Conservation (phyloP, 2,888 invertebrate species). For the Noctua pronuba region DNA sequence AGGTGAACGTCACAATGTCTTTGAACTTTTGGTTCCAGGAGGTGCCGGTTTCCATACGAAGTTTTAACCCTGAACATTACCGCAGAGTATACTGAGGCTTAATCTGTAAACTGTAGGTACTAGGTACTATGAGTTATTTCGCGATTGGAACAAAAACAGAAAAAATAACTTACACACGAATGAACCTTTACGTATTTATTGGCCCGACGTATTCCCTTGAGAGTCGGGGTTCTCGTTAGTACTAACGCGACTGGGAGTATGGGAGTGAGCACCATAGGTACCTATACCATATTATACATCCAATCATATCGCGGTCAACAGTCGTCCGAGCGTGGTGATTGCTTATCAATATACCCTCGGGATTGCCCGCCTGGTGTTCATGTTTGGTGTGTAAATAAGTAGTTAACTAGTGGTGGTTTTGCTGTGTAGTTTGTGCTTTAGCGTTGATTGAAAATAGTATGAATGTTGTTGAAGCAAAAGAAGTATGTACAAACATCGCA, state of each 20-base stretch:
- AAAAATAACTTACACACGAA: not conserved
- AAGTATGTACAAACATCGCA: not conserved
- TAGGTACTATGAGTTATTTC: not conserved
- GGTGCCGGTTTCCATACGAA: not conserved
- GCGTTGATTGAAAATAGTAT: not conserved
- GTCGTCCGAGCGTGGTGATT: constrained; percentile 26
- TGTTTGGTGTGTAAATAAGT: not conserved
- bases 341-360: constrained; percentile 15
- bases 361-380: constrained; percentile 1
- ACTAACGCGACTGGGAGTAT: constrained; percentile 15
- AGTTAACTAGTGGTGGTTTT: not conserved
- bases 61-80: not conserved
- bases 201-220: not conserved
- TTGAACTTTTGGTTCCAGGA: not conserved
- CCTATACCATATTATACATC: not conserved
- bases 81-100: not conserved
- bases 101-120: not conserved
- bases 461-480: not conserved
- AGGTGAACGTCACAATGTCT: not conserved
- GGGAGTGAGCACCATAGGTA: not conserved
- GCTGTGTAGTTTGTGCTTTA: not conserved
- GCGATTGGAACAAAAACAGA: not conserved
- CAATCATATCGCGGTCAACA: constrained; percentile 45
- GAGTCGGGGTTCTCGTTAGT: constrained; percentile 15
- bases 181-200: constrained; percentile 32